Evolutionary conservation across 53 echinoderm and acorn worm species (phyloP).

Genomic region (Astropecten irregularis): DNA sequence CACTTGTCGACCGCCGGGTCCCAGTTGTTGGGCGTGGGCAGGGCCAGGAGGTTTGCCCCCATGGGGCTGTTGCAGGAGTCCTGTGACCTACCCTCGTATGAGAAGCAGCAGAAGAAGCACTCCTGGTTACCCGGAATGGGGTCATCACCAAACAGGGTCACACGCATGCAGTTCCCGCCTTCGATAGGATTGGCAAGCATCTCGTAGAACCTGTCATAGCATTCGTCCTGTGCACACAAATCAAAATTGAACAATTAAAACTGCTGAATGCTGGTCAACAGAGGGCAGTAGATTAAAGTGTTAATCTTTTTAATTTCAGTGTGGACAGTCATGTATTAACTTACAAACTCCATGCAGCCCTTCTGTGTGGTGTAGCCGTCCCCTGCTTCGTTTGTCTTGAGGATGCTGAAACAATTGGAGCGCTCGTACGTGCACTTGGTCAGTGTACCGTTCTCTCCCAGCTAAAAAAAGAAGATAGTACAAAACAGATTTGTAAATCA

Average conservation of each 20-base stretch:
- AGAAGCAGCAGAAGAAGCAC: slow-evolving; percentile 75
- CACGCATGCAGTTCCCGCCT: slow-evolving; percentile 44
- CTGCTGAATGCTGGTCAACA: too few relatives aligned
- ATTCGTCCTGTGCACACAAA: slow-evolving; percentile 64
- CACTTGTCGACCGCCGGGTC: slow-evolving; percentile 64
- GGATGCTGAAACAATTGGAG: slow-evolving; percentile 59
- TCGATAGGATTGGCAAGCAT: slow-evolving; percentile 31
- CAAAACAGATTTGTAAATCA: background rate
- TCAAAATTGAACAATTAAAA: background rate
- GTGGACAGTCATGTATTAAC: background rate
- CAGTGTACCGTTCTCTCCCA: slow-evolving; percentile 67
- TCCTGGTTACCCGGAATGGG: slow-evolving; percentile 25
- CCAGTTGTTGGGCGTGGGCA: slow-evolving; percentile 76
- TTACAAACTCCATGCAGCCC: slow-evolving; percentile 86
- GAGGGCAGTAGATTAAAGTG: too few relatives aligned
- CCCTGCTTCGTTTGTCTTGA: slow-evolving; percentile 76
- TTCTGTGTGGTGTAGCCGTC: slow-evolving; percentile 76
- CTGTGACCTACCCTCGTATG: slow-evolving; percentile 14
- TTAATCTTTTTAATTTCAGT: background rate
- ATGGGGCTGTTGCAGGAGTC: slow-evolving; percentile 3
- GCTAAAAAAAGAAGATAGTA: slow-evolving; percentile 25
- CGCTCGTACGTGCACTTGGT: slow-evolving; percentile 32
- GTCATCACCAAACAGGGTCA: slow-evolving; percentile 15
- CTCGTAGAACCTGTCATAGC: slow-evolving; percentile 71
- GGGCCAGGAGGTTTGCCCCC: slow-evolving; percentile 3